Base-by-base conservation (phyloP, 1,140 invertebrate species). In the Drosophila novamexicana region DNA sequence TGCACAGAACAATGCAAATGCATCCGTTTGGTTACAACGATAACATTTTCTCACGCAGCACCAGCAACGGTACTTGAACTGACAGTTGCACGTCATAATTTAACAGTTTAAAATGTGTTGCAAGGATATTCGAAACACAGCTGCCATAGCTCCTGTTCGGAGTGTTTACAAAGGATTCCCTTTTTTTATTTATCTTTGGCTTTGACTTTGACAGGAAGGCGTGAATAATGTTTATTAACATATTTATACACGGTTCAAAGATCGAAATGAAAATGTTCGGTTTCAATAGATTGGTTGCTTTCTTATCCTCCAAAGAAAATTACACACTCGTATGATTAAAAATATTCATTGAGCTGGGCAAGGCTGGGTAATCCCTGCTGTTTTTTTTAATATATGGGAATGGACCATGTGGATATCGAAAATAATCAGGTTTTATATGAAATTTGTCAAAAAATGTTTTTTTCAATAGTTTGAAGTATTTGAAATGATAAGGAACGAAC, bases 61-160 rank as follows among this genome's bases (percentile, higher is more conserved):
- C 63, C 59, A 81, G 29, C 22, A 68, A 58, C 36, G 54, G 58
- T 74, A 88, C 84, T 88, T 84, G 77, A 89, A 63, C 53, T 80
- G 85, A 89, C 84, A 89, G 85, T 89, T 78, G 77, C 71, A 84
- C 75, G 81, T 89, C 84, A 89, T 89, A 89, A 89, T 89, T 89
- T 80, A 90, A 81, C 80, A 77, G 84, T 71, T 76, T 65, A 44
- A 74, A 80, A 75, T 77, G 70, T 70, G 73, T 70, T 85, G 68
- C 63, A 61, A 89, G 84, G 76, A 77, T 84, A 81, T 34, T 52
- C 18, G 39, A 57, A 59, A 49, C 49, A 67, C 54, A 67, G 53
- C 53, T 73, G 73, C 39, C 42, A 53, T 64, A 40, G 70, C 62
- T 79, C 45, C 67, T 49, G 63, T 50, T 76, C 56, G 22, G 34